Percentiles rank a stretch among this genome's conserved stretches.
phyloP scores from a whole-genome alignment of 2,888 invertebrate genomes.

The Athalia rosae region DNA sequence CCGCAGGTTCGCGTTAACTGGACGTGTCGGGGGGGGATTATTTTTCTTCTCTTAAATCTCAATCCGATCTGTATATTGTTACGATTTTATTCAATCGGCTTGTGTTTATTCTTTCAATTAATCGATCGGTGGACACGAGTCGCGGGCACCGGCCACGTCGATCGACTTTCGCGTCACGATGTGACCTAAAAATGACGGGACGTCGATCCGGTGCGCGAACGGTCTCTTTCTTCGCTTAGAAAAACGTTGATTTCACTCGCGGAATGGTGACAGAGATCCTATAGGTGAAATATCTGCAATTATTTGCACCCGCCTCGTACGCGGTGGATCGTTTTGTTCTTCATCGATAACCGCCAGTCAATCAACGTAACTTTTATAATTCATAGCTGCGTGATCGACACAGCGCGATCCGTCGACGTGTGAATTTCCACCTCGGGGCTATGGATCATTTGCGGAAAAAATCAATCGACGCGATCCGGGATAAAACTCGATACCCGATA shows the following conservation, averaged over 20 bases:
- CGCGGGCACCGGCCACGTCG: conserved; percentile 53
- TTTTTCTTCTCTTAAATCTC: no score
- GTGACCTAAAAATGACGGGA: conserved; percentile 68
- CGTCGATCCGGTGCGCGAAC: conserved; percentile 27
- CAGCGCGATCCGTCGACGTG: not conserved
- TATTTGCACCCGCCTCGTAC: conserved; percentile 16
- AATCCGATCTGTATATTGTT: no score
- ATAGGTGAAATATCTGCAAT: conserved; percentile 36
- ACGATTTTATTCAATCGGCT: not conserved
- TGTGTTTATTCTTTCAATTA: conserved; percentile 36
- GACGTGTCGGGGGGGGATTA: no score
- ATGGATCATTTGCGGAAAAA: no score
- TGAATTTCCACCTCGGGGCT: not conserved
- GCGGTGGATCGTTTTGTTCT: conserved; percentile 12
- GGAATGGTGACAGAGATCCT: conserved; percentile 64
- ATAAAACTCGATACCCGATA: no score
- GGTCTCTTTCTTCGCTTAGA: conserved; percentile 60
- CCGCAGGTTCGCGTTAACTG: not conserved
- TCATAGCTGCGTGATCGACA: not conserved
- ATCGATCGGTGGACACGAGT: conserved; percentile 51
- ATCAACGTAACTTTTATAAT: not conserved
- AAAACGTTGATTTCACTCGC: conserved; percentile 70
- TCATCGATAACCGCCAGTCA: conserved; percentile 17
- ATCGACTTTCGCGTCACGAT: conserved; percentile 72
- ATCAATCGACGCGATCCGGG: no score